Percentiles rank a stretch among this genome's conserved stretches.
These are phyloP conservation scores for Thera britannica DNA, from an alignment of 2,888 invertebrate genomes.

Conservation along the genomic window DNA sequence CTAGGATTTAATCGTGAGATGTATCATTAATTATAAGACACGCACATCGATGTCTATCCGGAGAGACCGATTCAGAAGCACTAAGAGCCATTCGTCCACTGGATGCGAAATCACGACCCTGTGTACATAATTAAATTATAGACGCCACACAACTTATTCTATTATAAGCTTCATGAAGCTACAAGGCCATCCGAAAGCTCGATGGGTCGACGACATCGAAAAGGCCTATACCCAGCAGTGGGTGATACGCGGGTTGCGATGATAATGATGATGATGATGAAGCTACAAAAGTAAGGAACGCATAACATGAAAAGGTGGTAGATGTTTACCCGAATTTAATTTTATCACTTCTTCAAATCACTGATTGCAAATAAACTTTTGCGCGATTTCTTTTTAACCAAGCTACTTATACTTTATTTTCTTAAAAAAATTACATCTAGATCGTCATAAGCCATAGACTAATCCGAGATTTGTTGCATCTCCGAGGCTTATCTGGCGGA, in stretches of 20 bases:
- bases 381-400: too few relatives aligned
- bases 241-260: too few relatives aligned
- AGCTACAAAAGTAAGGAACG: too few relatives aligned
- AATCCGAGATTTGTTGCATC: conserved; percentile 53
- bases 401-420: background rate
- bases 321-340: too few relatives aligned
- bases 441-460: conserved; percentile 3
- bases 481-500: conserved; percentile 63
- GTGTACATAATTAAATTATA: background rate
- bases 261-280: too few relatives aligned
- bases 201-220: too few relatives aligned
- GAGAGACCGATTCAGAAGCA: conserved; percentile 22
- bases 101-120: conserved; percentile 4
- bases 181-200: too few relatives aligned
- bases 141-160: too few relatives aligned
- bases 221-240: too few relatives aligned
- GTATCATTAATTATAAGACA: conserved; percentile 59
- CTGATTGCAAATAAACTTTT: too few relatives aligned
- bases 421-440: conserved; percentile 1
- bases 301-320: too few relatives aligned
- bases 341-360: too few relatives aligned
- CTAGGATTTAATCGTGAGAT: conserved; percentile 43
- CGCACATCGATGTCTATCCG: conserved; percentile 48
- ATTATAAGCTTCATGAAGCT: background rate
- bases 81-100: conserved; percentile 8